phyloP scores from a whole-genome alignment of 2,113 vertebrate species.

The Okapia johnstoni region DNA sequence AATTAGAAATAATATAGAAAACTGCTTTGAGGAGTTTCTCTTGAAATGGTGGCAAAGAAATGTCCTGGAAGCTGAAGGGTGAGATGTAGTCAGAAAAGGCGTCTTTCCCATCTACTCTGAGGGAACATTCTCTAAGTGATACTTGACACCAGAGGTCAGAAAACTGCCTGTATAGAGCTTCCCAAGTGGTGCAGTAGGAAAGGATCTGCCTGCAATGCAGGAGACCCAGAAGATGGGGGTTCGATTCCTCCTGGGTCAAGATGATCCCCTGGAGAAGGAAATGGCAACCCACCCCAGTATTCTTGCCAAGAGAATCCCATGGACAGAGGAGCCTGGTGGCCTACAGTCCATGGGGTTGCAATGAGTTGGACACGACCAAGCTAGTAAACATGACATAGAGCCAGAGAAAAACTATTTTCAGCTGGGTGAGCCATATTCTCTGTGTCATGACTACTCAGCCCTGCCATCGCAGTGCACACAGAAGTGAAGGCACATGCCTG shows the following conservation, averaged over 20 bases:
- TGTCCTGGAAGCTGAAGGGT: background rate
- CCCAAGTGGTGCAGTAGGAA: background rate
- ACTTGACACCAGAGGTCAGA: background rate
- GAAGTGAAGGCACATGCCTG: background rate
- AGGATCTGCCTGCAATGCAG: background rate
- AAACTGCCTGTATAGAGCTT: background rate
- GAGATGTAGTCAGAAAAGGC: background rate
- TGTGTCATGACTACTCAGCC: background rate
- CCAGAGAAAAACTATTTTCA: background rate
- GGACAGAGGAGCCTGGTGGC: background rate
- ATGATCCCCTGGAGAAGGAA: background rate
- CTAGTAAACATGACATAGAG: background rate
- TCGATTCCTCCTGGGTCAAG: background rate
- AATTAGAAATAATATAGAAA: background rate
- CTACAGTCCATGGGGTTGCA: background rate
- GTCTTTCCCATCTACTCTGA: background rate
- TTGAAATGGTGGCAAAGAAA: constrained; percentile 2
- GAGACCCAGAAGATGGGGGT: background rate
- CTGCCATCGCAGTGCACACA: background rate
- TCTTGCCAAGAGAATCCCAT: background rate
- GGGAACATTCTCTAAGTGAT: background rate
- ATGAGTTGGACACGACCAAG: background rate
- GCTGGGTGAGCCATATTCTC: background rate
- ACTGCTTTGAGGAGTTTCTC: background rate
- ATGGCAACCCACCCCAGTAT: background rate